Evolutionary conservation across 2,888 invertebrate genomes (phyloP).

Genomic region (Cephalotes varians): DNA sequence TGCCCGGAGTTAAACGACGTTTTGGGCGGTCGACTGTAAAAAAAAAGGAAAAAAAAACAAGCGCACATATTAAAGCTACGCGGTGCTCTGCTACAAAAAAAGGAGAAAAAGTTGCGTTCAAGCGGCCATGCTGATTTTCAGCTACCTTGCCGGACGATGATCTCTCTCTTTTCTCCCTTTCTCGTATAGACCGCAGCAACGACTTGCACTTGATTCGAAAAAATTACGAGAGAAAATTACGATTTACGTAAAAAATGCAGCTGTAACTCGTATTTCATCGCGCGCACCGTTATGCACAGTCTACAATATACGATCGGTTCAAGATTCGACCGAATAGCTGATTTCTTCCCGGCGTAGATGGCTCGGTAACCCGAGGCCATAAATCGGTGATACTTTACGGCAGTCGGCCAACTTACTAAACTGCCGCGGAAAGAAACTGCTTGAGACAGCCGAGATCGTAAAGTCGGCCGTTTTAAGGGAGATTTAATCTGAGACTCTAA

Average conservation of each 20-base stretch:
- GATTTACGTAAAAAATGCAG: constrained; percentile 7
- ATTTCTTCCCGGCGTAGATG: constrained; percentile 29
- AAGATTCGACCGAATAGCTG: constrained; percentile 41
- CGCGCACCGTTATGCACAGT: neutral
- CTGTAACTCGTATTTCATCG: constrained; percentile 18
- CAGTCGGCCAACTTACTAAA: constrained; percentile 57
- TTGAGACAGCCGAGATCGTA: constrained; percentile 62
- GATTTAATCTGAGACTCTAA: constrained; percentile 72
- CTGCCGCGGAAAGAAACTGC: constrained; percentile 59
- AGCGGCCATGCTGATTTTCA: constrained; percentile 63
- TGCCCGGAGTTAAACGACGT: constrained; percentile 67
- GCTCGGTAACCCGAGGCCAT: constrained; percentile 46
- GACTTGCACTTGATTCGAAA: constrained; percentile 5
- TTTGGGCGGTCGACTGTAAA: constrained; percentile 40
- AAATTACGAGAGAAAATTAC: constrained; percentile 2
- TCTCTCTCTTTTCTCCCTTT: neutral
- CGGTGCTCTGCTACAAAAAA: constrained; percentile 42
- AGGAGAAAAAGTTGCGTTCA: constrained; percentile 38
- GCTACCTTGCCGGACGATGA: constrained; percentile 41
- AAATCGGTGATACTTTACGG: constrained; percentile 65
- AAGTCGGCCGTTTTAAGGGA: constrained; percentile 71
- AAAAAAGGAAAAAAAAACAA: constrained; percentile 22
- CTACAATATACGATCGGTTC: constrained; percentile 9
- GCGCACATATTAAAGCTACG: constrained; percentile 65
- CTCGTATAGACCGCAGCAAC: neutral